Evolutionary conservation across 2,113 vertebrate genomes (phyloP), one percentile per base, ranked within the genome.

Genomic region (Bufo gargarizans): DNA sequence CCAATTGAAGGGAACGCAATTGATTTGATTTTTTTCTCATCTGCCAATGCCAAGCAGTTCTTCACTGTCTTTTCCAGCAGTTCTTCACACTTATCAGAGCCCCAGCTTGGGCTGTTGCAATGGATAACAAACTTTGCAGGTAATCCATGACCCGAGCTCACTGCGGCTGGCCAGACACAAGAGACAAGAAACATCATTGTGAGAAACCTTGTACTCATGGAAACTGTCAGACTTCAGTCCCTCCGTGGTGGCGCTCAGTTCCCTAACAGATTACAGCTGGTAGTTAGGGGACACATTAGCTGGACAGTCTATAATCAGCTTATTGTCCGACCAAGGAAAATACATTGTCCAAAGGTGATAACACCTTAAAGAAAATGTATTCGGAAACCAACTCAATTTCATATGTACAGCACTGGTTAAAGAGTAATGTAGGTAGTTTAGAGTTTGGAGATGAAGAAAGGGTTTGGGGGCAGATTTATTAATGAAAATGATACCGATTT

Each of bases 101-200:
- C 98, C 98, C 98, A 99, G 0, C 96, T 94, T 0, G 98, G 98
- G 92, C 98, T 99, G 59, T 99, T 97, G 91, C 98, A 99, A 94
- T 99, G 98, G 94, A 99, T 99, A 89, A 99, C 97, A 92, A 98
- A 99, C 93, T 99, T 99, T 0, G 98, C 98, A 0, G 98, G 98
- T 82, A 99, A 93, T 45, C 97, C 97, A 0, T 95, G 97, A 86
- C 98, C 98, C 3, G 93, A 93, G 1, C 96, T 97, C 91, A 99
- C 91, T 86, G 95, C 96, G 45, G 98, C 98, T 99, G 91, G 47
- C 58, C 61, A 86, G 80, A 84, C 90, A 1, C 0, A 89, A 10
- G 50, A 50, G 53, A 80, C 53, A 80, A 74, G 43, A 74, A 47
- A 74, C 6, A 47, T 17, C 7, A 74, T 2, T 2, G n/a, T 33